These are phyloP conservation scores for Oryctes rhinoceros DNA, from an alignment of 1,140 invertebrate species.

Conservation along the genomic window DNA sequence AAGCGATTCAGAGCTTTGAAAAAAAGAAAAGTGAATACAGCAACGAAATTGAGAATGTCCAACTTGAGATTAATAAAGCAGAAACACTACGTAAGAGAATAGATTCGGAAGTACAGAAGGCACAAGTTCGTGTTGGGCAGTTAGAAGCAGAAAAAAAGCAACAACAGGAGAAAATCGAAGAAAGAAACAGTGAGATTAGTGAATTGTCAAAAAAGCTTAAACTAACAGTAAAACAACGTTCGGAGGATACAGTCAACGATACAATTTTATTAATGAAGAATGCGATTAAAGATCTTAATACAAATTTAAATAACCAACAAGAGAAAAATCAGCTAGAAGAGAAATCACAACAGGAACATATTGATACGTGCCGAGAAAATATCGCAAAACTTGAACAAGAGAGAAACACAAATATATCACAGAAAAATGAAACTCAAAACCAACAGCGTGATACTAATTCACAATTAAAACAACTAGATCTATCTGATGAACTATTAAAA, in stretches of 20 bases:
- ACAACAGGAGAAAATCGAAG: constrained; percentile 53
- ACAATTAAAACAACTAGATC: constrained; percentile 57
- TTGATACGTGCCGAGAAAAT: constrained; percentile 62
- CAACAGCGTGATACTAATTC: constrained; percentile 56
- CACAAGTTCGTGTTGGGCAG: constrained; percentile 57
- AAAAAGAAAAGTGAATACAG: constrained; percentile 55
- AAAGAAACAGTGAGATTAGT: constrained; percentile 54
- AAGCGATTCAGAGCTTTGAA: constrained; percentile 56
- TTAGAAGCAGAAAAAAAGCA: constrained; percentile 58
- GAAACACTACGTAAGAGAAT: constrained; percentile 41
- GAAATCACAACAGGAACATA: constrained; percentile 60
- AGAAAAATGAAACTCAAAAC: constrained; percentile 62
- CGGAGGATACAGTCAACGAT: constrained; percentile 3
- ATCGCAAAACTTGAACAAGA: constrained; percentile 62
- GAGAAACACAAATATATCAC: constrained; percentile 58
- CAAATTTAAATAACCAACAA: constrained; percentile 5
- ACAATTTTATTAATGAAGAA: constrained; percentile 4
- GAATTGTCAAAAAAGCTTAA: constrained; percentile 41
- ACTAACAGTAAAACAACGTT: constrained; percentile 28
- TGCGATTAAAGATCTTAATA: neutral
- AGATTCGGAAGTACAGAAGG: constrained; percentile 51
- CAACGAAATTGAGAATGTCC: constrained; percentile 50
- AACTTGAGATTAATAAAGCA: constrained; percentile 47
- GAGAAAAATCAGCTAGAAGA: constrained; percentile 58
- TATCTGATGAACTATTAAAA: constrained; percentile 56